Base-by-base conservation (phyloP, 2,888 invertebrate genomes). In the Callyntrura guangdongensis region DNA sequence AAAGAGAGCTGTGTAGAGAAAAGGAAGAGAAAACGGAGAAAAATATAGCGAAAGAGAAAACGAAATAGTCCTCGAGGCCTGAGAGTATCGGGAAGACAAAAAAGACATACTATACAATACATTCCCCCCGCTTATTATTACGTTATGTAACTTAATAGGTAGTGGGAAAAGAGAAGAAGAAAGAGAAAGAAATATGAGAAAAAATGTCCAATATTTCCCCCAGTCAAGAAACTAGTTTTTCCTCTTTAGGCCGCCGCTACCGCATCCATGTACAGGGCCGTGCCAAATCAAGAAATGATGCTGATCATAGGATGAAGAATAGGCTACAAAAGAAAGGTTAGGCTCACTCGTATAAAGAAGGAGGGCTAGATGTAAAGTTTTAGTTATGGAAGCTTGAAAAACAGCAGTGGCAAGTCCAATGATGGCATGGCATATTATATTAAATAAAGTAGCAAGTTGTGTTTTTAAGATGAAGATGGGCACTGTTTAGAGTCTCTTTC, bases 391-490 rank as follows among this genome's bases (percentile, higher is more conserved):
- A 59, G 6, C n/a, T 2, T 59, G 53, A 9, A 67, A 6, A 67
- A 12, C 27, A 67, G 67, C 20, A 74, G 1, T 17, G 9, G 0
- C 17, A 20, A 49, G 25, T 25, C 77, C 53, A 77, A 77, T 77
- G 74, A 77, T 77, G 74, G 72, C 67, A 77, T 77, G 74, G 72
- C 67, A 67, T 69, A 56, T 67, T 81, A 56, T 81, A 87, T 87
- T 87, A 87, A 47, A 64, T 53, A 77, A 81, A 87, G 87, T 87
- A 87, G 79, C 12, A 87, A 87, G 87, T 87, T 86, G 61, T 86
- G 77, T 86, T 86, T 77, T 74, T 56, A 12, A 72, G 72, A 69
- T 49, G 27, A 59, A n/a, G n/a, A 49, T 49, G 22, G 25, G 67
- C 20, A 47, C 45, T 17, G 45, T 17, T 17, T 17, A 69, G 53